Evolutionary conservation across 2,797 vertebrate species (phyloP).

Genomic region (Rhinophrynus dorsalis): DNA sequence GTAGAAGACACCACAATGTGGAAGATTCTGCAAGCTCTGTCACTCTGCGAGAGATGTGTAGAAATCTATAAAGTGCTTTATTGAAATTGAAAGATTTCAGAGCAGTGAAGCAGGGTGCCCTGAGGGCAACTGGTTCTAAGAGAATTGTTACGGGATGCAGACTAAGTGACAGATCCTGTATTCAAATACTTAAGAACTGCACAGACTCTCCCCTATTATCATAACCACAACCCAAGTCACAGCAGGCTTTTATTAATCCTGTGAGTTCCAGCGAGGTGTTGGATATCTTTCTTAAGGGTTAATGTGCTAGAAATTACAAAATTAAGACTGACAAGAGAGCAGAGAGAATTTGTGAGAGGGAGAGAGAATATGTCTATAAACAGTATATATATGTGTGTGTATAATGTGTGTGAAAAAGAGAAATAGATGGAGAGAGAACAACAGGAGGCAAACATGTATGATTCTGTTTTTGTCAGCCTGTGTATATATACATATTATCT

Average conservation of each 20-base stretch:
- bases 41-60: conserved; percentile 18
- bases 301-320: neutral
- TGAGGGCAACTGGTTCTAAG: conserved; percentile 25
- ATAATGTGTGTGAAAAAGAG: too few species aligned
- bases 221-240: conserved; percentile 8
- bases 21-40: neutral
- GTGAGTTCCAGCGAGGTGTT: too few species aligned
- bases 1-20: too few species aligned
- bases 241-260: conserved; percentile 1
- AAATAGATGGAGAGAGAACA: too few species aligned
- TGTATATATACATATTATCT: too few species aligned
- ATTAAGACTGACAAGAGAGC: neutral
- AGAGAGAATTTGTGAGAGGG: neutral
- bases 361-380: too few species aligned
- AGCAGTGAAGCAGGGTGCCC: conserved; percentile 40
- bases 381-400: too few species aligned
- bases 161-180: conserved; percentile 38
- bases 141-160: conserved; percentile 30
- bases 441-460: neutral
- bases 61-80: conserved; percentile 36
- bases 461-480: too few species aligned
- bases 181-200: conserved; percentile 24
- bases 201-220: conserved; percentile 14
- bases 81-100: conserved; percentile 45
- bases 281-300: too few species aligned